A percentile compares a stretch with the other conserved stretches of the same genome.
Evolutionary conservation across 2,797 vertebrate species (phyloP).

Genomic region (Cyclura pinguis): DNA sequence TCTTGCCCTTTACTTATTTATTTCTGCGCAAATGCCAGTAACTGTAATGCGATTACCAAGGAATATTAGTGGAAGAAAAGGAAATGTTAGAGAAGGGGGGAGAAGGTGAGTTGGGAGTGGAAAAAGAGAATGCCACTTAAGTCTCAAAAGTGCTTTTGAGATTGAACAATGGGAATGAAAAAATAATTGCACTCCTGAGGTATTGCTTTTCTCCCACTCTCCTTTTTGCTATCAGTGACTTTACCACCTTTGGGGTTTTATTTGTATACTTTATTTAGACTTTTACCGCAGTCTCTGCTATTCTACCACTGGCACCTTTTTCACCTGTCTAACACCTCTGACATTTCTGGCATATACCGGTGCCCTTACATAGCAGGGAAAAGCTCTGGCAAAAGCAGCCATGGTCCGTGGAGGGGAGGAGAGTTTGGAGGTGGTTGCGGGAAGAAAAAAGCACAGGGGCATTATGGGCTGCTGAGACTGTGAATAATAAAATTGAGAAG

Average conservation of each 20-base stretch:
- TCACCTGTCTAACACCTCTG: slow-evolving; percentile 71
- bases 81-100: background rate
- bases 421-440: background rate
- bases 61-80: background rate
- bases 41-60: background rate
- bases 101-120: background rate
- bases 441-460: slow-evolving; percentile 11
- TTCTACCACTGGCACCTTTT: slow-evolving; percentile 71
- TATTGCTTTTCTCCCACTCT: slow-evolving; percentile 58
- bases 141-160: slow-evolving; percentile 58
- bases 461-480: slow-evolving; percentile 48
- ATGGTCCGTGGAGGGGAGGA: slow-evolving; percentile 32
- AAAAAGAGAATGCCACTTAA: slow-evolving; percentile 42
- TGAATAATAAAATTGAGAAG: slow-evolving; percentile 27
- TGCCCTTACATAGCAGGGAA: slow-evolving; percentile 41
- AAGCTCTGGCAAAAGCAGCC: background rate
- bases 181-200: slow-evolving; percentile 66
- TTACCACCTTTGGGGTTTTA: slow-evolving; percentile 70
- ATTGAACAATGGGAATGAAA: slow-evolving; percentile 65
- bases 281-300: slow-evolving; percentile 70
- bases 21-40: fast-evolving
- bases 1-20: background rate
- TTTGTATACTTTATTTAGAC: slow-evolving; percentile 76
- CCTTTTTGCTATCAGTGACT: slow-evolving; percentile 71
- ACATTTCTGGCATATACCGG: slow-evolving; percentile 69